Percentiles rank a stretch among this genome's conserved stretches.
Conservation (phyloP, 1,140 invertebrate genomes). For the Pentalonia nigronervosa region DNA sequence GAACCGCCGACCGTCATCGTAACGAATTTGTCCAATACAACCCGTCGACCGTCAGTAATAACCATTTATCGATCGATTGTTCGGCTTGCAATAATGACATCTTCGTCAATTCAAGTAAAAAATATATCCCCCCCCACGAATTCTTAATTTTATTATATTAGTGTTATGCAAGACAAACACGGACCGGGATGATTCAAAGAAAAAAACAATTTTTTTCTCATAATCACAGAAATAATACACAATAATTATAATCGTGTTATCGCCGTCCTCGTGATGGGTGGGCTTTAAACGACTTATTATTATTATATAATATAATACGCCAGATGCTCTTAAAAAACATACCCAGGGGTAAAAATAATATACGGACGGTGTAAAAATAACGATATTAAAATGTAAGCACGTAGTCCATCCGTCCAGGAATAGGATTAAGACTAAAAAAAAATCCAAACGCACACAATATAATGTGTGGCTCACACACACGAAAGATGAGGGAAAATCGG, state of each 20-base stretch:
- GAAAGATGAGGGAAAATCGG: background rate
- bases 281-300: background rate
- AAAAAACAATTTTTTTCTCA: background rate
- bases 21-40: no score
- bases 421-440: background rate
- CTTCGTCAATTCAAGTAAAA: background rate
- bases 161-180: background rate
- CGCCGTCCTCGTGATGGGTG: background rate
- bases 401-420: background rate
- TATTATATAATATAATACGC: background rate
- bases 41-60: background rate
- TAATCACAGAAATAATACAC: background rate
- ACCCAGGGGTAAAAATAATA: background rate
- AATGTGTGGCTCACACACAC: background rate
- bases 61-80: background rate
- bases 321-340: background rate
- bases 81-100: background rate
- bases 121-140: background rate
- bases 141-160: background rate
- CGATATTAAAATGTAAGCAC: background rate
- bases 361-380: background rate
- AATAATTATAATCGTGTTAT: background rate
- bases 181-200: background rate
- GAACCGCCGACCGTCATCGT: no score
- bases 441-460: background rate